Base-by-base conservation (phyloP, 2,113 vertebrate species). In the Orientallactaga bullata region DNA sequence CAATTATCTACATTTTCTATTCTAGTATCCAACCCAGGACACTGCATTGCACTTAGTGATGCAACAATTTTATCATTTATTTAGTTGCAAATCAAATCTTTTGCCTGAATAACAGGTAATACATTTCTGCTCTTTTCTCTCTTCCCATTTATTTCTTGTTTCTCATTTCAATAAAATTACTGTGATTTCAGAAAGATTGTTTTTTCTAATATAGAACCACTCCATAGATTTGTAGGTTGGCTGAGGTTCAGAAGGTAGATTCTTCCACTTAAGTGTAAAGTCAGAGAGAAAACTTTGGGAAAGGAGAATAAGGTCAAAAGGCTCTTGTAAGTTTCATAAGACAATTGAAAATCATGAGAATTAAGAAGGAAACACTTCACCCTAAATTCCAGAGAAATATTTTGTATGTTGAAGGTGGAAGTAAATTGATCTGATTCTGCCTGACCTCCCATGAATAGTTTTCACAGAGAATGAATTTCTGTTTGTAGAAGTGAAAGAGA, bases 221-320 rank as follows among this genome's bases (percentile, higher is more conserved):
- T 85, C 55, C 74, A 78, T 85, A 86, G 63, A 92, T 93, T 66
- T 23, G 86, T 5, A 80, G 24, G 4, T 72, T 24, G 61, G 18
- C 47, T 37, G 39, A 83, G 23, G 94, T 94, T 80, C 61, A 68
- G 61, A 39, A 86, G 18, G 10, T 88, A 91, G 42, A 1, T 66
- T 80, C 66, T 88, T 94, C 74, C 12, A 23, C 68, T 87, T 87
- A 94, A 93, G 84, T 58, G 39, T 12, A 84, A 72, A 93, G 65
- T 90, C 76, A 91, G 77, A 85, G 76, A 95, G 20, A 95, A 93
- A 93, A 84, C 13, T 86, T 87, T 94, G 71, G 68, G 68, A 89
- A 86, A 8, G 58, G 23, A 92, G 42, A 91, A 60, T 89, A 85
- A 20, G 13, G 89, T 78, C 37, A 82, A 18, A 18, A 35, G 81